A percentile compares a stretch with the other conserved stretches of the same genome.
Evolutionary conservation across 2,113 vertebrate genomes (phyloP).

Genomic region (Xenopus tropicalis): DNA sequence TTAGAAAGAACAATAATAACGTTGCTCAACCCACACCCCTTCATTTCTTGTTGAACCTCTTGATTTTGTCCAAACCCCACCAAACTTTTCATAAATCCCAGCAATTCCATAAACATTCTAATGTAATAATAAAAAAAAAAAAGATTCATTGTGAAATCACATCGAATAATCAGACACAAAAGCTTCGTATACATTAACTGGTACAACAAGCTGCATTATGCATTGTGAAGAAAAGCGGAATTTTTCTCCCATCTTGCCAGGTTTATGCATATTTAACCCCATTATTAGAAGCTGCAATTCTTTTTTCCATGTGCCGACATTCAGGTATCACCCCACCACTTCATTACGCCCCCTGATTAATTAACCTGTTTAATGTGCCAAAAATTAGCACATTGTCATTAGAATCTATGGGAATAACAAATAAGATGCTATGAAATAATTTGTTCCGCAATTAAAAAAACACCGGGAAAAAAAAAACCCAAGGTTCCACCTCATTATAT

Average conservation of each 20-base stretch:
- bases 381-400: conserved; percentile 72
- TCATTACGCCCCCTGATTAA: conserved; percentile 77
- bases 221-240: conserved; percentile 51
- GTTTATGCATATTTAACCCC: conserved; percentile 59
- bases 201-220: conserved; percentile 55
- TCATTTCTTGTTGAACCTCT: too few species aligned
- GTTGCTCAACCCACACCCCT: too few species aligned
- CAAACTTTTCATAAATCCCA: too few species aligned
- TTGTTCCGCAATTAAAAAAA: conserved; percentile 69
- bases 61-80: too few species aligned
- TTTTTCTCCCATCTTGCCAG: conserved; percentile 54
- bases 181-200: not conserved
- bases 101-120: too few species aligned
- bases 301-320: conserved; percentile 55
- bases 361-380: conserved; percentile 77
- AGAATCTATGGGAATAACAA: conserved; percentile 66
- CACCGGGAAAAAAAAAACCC: conserved; percentile 48
- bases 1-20: too few species aligned
- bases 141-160: too few species aligned
- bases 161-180: too few species aligned
- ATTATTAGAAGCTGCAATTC: conserved; percentile 62
- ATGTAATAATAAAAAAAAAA: too few species aligned
- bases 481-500: conserved; percentile 69
- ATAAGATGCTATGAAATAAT: conserved; percentile 72
- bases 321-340: conserved; percentile 72